Conservation (phyloP, 2,888 invertebrate genomes). For the Entomobrya proxima region DNA sequence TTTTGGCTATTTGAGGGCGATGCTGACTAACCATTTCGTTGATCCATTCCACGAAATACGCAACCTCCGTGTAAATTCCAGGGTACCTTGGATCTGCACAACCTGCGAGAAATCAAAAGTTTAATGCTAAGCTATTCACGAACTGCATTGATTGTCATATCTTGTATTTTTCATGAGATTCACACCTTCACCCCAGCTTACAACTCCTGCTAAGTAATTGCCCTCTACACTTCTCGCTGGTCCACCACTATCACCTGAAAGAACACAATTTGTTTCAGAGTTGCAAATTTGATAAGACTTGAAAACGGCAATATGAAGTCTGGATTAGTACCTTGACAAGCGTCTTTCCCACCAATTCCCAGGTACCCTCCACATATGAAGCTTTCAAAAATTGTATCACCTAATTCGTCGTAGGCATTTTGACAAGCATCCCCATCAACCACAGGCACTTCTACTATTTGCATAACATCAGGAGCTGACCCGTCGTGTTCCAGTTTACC, state of each 20-base stretch:
- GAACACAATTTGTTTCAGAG: not conserved
- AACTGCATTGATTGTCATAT: not conserved
- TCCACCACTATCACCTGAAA: constrained; percentile 19
- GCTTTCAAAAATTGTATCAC: not conserved
- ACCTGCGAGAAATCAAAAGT: constrained; percentile 6
- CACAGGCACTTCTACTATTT: constrained; percentile 27
- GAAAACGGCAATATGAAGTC: no score
- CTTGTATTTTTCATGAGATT: not conserved
- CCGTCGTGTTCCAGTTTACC: not conserved
- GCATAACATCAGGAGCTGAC: not conserved
- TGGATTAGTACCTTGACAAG: constrained; percentile 39
- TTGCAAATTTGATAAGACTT: no score
- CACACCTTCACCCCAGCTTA: constrained; percentile 31
- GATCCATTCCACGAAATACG: constrained; percentile 43
- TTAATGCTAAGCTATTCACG: not conserved
- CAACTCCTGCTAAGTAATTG: constrained; percentile 22
- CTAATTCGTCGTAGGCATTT: constrained; percentile 4
- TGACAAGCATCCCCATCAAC: constrained; percentile 9
- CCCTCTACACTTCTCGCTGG: constrained; percentile 19
- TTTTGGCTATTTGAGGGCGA: no score
- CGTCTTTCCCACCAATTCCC: constrained; percentile 2
- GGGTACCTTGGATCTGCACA: constrained; percentile 45
- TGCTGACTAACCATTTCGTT: not conserved
- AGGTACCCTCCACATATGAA: constrained; percentile 34
- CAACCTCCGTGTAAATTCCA: constrained; percentile 36